A percentile compares a stretch with the other conserved stretches of the same genome.
These are phyloP conservation scores for Epizoanthus ramosus DNA, from an alignment of 92 coral and sea anemone genomes.

Conservation along the genomic window DNA sequence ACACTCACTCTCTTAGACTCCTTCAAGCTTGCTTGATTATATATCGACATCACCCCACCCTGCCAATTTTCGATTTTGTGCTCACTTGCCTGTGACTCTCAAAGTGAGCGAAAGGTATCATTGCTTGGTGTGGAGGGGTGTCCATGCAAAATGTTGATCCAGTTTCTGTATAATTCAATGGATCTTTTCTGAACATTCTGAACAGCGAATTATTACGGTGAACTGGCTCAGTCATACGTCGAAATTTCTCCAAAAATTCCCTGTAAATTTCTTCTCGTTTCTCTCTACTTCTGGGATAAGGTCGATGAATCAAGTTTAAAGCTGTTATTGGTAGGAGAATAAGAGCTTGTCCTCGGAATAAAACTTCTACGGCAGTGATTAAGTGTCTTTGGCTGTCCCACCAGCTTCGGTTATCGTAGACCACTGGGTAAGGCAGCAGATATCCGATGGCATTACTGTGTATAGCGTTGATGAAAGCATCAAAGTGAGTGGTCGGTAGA, in stretches of 20 bases:
- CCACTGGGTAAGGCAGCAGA: constrained; percentile 31
- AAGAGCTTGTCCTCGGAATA: constrained; percentile 46
- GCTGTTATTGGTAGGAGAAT: constrained; percentile 36
- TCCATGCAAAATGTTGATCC: constrained; percentile 39
- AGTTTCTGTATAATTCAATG: not conserved
- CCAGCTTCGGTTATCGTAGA: constrained; percentile 26
- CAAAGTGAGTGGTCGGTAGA: constrained; percentile 34
- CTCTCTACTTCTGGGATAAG: not conserved
- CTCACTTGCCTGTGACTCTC: not conserved
- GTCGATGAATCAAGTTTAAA: not conserved
- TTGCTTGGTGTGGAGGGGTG: constrained; percentile 32
- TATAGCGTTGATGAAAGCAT: constrained; percentile 38
- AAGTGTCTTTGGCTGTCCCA: constrained; percentile 37
- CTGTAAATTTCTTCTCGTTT: not conserved
- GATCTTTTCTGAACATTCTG: not conserved
- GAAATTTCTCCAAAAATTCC: not conserved
- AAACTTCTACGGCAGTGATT: constrained; percentile 35
- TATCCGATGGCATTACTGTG: constrained; percentile 28
- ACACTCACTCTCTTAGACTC: no score
- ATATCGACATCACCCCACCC: no score
- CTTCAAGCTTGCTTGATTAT: no score
- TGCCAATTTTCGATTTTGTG: no score
- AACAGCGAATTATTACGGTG: not conserved
- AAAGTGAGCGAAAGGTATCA: constrained; percentile 41
- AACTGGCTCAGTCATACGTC: not conserved